A percentile compares a stretch with the other conserved stretches of the same genome.
Conservation (phyloP, 2,113 vertebrate species). For the Ursus arctos region DNA sequence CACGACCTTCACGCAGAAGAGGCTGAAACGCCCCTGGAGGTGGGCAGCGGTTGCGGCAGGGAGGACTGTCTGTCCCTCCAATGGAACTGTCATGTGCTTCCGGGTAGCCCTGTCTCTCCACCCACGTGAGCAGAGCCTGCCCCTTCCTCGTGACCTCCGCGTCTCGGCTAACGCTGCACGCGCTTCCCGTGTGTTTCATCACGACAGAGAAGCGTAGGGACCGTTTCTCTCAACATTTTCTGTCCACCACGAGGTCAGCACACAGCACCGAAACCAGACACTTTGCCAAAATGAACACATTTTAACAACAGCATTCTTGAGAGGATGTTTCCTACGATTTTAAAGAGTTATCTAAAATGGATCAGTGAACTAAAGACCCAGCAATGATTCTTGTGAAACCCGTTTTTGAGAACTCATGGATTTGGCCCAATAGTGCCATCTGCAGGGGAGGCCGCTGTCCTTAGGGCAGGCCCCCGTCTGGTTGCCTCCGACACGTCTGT, state of each 20-base stretch:
- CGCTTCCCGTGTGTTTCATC: rapidly evolving
- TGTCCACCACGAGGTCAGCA: rapidly evolving
- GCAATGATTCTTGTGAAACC: rapidly evolving
- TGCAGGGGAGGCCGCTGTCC: rapidly evolving
- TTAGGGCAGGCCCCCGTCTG: neutral
- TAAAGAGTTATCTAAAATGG: rapidly evolving
- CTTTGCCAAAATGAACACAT: neutral
- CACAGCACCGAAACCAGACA: rapidly evolving
- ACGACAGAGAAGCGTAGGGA: rapidly evolving
- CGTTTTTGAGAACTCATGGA: neutral
- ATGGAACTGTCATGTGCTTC: too few species aligned
- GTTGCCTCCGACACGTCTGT: neutral
- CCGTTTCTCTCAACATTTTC: rapidly evolving
- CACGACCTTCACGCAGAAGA: neutral
- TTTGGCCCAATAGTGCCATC: rapidly evolving
- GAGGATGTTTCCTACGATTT: rapidly evolving
- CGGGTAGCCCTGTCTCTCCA: neutral
- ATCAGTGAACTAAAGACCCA: rapidly evolving
- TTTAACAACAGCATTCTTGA: rapidly evolving
- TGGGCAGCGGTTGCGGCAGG: neutral
- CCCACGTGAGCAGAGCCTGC: neutral
- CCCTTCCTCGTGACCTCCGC: neutral
- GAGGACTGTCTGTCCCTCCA: neutral
- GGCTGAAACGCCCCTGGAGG: neutral
- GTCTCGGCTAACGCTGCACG: neutral